Evolutionary conservation across 1,140 invertebrate genomes (phyloP).

Genomic region (Nasonia longicornis): DNA sequence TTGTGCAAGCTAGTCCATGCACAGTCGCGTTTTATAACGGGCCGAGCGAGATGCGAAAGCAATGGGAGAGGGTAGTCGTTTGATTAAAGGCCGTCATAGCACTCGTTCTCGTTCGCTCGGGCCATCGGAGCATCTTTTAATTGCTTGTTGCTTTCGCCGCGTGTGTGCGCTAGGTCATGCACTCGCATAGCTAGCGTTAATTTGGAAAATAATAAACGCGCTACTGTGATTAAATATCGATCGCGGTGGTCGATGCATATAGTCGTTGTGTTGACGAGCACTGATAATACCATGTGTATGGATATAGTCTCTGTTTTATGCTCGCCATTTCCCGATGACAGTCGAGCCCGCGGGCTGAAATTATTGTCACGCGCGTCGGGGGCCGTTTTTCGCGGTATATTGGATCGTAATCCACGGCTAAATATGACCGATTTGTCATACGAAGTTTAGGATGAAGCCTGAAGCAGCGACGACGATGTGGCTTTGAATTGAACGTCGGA

Average conservation of each 20-base stretch:
- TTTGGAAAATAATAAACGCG: slow-evolving; percentile 49
- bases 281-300: neutral
- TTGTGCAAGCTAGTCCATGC: neutral
- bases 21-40: slow-evolving; percentile 2
- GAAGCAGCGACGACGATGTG: neutral
- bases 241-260: neutral
- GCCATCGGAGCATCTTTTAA: slow-evolving; percentile 45
- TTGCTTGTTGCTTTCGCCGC: slow-evolving; percentile 43
- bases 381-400: too few species aligned
- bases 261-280: neutral
- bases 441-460: neutral
- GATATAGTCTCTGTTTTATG: too few species aligned
- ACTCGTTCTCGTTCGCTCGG: neutral
- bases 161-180: neutral
- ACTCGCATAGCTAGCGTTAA: slow-evolving; percentile 33
- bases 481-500: slow-evolving; percentile 30
- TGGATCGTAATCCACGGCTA: too few species aligned
- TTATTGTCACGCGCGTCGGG: too few species aligned
- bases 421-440: neutral
- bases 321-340: too few species aligned
- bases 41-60: slow-evolving; percentile 18
- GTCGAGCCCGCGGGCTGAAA: too few species aligned
- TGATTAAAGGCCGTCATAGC: slow-evolving; percentile 44
- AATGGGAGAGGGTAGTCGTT: slow-evolving; percentile 35
- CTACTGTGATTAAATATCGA: slow-evolving; percentile 40